Conservation (phyloP, 2,888 invertebrate species). For the Apodemia duryi region DNA sequence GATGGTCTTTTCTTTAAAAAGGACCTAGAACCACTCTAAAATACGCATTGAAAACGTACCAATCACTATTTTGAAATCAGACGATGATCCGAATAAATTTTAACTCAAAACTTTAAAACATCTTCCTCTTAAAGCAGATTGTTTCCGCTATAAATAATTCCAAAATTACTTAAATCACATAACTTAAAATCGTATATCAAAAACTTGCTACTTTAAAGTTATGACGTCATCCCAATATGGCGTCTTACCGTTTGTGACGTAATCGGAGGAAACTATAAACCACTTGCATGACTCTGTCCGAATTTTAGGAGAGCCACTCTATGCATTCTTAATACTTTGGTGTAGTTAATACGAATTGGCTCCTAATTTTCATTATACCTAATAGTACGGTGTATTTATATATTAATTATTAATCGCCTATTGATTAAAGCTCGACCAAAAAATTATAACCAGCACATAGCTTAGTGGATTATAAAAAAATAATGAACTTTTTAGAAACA, state of each 20-base stretch:
- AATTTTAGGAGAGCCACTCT: slow-evolving; percentile 35
- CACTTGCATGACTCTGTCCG: slow-evolving; percentile 36
- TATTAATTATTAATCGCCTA: too few species aligned
- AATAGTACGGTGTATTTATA: too few species aligned
- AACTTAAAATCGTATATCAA: slow-evolving; percentile 11
- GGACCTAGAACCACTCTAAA: too few species aligned
- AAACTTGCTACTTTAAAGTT: slow-evolving; percentile 15
- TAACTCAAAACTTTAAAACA: background rate
- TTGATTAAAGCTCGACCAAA: too few species aligned
- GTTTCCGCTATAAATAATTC: background rate
- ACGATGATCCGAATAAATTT: background rate
- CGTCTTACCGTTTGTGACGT: slow-evolving; percentile 12
- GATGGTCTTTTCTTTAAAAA: too few species aligned
- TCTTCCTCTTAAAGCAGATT: slow-evolving; percentile 1
- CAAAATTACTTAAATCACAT: background rate
- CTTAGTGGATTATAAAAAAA: too few species aligned
- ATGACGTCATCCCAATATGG: slow-evolving; percentile 11
- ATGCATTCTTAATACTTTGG: slow-evolving; percentile 35
- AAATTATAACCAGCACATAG: too few species aligned
- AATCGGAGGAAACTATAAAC: slow-evolving; percentile 42
- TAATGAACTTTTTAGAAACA: too few species aligned
- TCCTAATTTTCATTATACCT: background rate
- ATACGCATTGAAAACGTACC: too few species aligned
- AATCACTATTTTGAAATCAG: too few species aligned
- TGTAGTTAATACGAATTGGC: slow-evolving; percentile 3